Evolutionary conservation across 1,140 invertebrate genomes (phyloP), one percentile per base, ranked within the genome.

Genomic region (Mercenaria mercenaria): DNA sequence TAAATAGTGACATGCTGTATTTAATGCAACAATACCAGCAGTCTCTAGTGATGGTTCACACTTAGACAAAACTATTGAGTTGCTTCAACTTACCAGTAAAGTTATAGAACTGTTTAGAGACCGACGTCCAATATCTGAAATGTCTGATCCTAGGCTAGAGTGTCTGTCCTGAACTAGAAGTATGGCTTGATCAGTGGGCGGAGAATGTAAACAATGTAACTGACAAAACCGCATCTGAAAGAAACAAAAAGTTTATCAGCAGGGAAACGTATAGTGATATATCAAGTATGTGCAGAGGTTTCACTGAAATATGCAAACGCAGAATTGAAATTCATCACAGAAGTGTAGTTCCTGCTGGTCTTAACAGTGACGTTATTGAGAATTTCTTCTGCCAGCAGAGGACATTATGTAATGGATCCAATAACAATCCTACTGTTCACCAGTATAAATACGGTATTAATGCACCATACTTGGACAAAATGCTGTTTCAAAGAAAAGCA

Each of bases 341-440:
- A 83, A 76, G 47, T 37, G 32, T 90, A 4, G 83, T 85, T 47
- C 77, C 80, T 61, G 89, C 88, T 76, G 67, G 88, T n/a, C 83
- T 90, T 15, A 87, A 90, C 74, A 92, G 84, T 86, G 56, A 29
- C 47, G 76, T 67, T n/a, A 39, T 29, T 43, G 52, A 61, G 41
- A 77, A 61, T 47, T 32, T 64, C 47, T 32, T 6, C 13, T 90
- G 72, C n/a, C 85, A 90, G 29, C 88, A 91, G 34, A 83, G 88
- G 79, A 80, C 77, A 23, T 67, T 88, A 4, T 84, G 77, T 77
- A 88, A 88, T 88, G 91, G 91, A 18, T 72, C 79, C 50, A 92
- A 92, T 52, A 85, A 47, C 15, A 92, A 92, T 50, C 89, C 89
- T 72, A 89, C 85, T 37, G 74, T 77, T 18, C 74, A 77, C 43